Evolutionary conservation across 2,888 invertebrate genomes (phyloP), one percentile per base, ranked within the genome.

Genomic region (Drosophila lacicola): DNA sequence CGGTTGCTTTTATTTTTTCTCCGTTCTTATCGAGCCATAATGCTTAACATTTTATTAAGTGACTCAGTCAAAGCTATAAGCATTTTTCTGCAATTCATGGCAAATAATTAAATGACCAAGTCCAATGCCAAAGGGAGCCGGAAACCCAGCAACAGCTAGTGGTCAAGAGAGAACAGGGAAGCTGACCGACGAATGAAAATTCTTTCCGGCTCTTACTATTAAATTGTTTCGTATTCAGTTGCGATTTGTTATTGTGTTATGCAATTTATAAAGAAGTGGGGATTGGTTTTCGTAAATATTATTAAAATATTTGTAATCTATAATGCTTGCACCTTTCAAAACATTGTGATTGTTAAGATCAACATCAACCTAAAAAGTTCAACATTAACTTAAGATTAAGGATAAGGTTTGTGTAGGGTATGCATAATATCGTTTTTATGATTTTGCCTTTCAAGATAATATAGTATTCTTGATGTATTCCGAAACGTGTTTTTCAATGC

Each of bases 51-150:
- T 70, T 82, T 85, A 71, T 73, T 76, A 67, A 77, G 77, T 79
- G 73, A 80, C 68, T 83, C 55, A 69, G 63, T 73, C 50, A 57
- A 66, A 78, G 60, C 21, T 56, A 46, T 34, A 45, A 51, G 11
- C 10, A 14, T 41, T 37, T 80, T 83, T 74, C 13, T 80, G 83
- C 83, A 83, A 83, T 50, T 83, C 88, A 83, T 68, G 82, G 61
- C 62, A 88, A 85, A 75, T 88, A 83, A 83, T 83, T 80, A 88
- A 86, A 69, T 57, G 71, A 57, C 71, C 70, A 64, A 39, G 45
- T 58, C 46, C 73, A 57, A 65, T 51, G 56, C 13, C 58, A 72
- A 39, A 41, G 45, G 25, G 14, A 47, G 5, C 19, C 42, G 9
- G 9, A 61, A 33, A 39, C n/a, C 17, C 10, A 46, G 49, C 78